These are phyloP conservation scores for Phymorhynchus buccinoides DNA, from an alignment of 1,140 invertebrate genomes.

Conservation along the genomic window DNA sequence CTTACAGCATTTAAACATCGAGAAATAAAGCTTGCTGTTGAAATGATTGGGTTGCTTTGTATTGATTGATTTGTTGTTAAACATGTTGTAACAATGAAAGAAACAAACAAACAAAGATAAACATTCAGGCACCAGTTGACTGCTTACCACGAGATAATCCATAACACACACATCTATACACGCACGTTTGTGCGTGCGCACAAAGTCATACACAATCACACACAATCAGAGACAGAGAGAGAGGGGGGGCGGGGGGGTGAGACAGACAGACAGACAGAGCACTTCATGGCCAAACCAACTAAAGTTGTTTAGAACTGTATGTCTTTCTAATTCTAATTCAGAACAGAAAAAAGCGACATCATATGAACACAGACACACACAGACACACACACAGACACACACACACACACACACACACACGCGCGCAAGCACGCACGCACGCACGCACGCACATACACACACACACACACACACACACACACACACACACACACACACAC, in stretches of 20 bases:
- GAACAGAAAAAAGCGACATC: not conserved
- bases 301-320: too few species aligned
- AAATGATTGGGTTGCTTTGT: too few species aligned
- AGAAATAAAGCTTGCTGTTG: not conserved
- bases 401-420: slow-evolving; percentile 10
- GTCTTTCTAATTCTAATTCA: too few species aligned
- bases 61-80: too few species aligned
- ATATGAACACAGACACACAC: not conserved
- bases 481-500: slow-evolving; percentile 2
- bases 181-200: not conserved
- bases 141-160: too few species aligned
- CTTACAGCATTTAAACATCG: too few species aligned
- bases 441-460: slow-evolving; percentile 24
- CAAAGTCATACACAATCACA: not conserved
- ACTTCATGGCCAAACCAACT: not conserved
- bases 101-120: too few species aligned
- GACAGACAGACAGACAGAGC: not conserved
- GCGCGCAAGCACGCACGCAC: slow-evolving; percentile 21
- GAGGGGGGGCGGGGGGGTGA: not conserved
- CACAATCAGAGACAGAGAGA: not conserved
- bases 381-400: slow-evolving; percentile 23
- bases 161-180: not conserved
- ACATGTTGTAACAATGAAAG: too few species aligned
- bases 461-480: not conserved
- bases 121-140: too few species aligned